Conservation (phyloP, 2,113 vertebrate genomes). For the Ranitomeya imitator region DNA sequence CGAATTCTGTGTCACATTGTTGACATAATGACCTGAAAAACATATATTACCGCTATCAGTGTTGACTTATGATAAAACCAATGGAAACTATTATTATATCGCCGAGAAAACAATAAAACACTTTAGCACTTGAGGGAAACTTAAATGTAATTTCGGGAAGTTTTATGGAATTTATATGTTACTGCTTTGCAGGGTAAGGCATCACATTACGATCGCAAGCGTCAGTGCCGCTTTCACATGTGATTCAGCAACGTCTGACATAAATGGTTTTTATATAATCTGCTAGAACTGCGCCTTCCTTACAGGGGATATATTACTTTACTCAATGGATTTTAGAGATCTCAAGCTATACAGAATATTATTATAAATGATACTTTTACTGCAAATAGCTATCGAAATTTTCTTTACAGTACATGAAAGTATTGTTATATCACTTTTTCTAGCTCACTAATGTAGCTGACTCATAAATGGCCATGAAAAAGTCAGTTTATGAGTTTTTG, state of each 20-base stretch:
- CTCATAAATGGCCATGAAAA: background rate
- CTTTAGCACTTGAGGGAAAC: conserved; percentile 7
- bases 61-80: conserved; percentile 40
- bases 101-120: conserved; percentile 21
- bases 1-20: background rate
- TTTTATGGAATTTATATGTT: conserved; percentile 22
- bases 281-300: background rate
- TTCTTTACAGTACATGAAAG: background rate
- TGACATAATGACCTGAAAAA: conserved; percentile 25
- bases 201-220: background rate
- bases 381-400: background rate
- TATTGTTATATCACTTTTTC: background rate
- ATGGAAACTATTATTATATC: conserved; percentile 34
- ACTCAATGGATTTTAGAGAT: background rate
- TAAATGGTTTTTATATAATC: conserved; percentile 13
- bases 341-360: background rate
- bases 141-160: conserved; percentile 3
- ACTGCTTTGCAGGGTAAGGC: background rate
- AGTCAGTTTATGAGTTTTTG: background rate
- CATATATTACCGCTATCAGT: conserved; percentile 2
- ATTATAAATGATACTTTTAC: background rate
- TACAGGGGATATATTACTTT: background rate
- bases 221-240: background rate
- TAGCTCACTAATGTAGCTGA: background rate
- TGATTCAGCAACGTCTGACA: conserved; percentile 9